Base-by-base conservation (phyloP, 1,140 invertebrate genomes). In the Eubasilissa regina region DNA sequence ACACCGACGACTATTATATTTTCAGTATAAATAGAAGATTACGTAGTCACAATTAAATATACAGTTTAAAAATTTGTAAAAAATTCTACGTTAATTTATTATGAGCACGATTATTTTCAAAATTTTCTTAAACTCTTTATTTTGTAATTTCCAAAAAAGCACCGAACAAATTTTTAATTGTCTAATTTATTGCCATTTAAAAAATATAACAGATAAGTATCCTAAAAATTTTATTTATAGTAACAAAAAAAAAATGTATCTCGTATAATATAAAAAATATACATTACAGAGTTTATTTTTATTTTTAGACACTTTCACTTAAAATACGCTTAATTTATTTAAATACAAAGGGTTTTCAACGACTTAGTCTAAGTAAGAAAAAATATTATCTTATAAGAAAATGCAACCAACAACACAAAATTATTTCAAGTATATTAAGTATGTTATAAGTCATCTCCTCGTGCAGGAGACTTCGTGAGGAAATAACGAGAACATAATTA, bases 291-390 rank as follows among this genome's bases (percentile, higher is more conserved):
- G 25, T 35, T 1, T 35, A 3, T 35, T 35, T 35, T 1, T 35
- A 3, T 35, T 35, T 35, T 35, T 35, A 35, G 25, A 35, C 25
- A 35, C 1, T 35, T 35, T 35, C 25, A 58, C 15, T 21, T 58
- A 58, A 58, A 15, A 21, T 58, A 58, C 1, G 25, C 55, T 58
- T 58, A 58, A 58, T 19, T 21, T 15, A 58, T 21, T 21, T 58
- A 19, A 58, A 58, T 58, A 58, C 17, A 21, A 58, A 58, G 55
- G 55, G 17, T 58, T n/a, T n/a, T 58, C 21, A 58, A 58, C 55
- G 21, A 58, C 25, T 21, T 58, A 58, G 3, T 58, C 55, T 58
- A 21, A 58, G 21, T 15, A 58, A 58, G 21, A 10, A 19, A 17
- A 19, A 58, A 8, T 8, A 58, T 21, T 58, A 58, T 21, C 17